Percentiles rank a stretch among this genome's conserved stretches.
These are phyloP conservation scores for Ochropleura plecta DNA, from an alignment of 2,888 invertebrate species.

Conservation along the genomic window DNA sequence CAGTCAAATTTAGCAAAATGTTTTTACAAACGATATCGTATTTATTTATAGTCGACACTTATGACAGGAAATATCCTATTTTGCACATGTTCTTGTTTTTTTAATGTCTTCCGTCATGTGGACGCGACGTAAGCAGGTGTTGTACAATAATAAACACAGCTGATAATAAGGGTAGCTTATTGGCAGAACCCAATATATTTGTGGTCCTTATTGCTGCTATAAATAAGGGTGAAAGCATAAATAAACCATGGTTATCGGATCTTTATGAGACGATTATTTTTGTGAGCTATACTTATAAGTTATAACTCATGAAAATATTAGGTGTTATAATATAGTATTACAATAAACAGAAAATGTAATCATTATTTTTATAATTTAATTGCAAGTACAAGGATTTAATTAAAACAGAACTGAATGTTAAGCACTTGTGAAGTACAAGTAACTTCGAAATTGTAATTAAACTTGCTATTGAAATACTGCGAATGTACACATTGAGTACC, in stretches of 20 bases:
- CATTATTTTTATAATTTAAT: background rate
- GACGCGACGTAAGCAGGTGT: conserved; percentile 49
- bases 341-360: conserved; percentile 4
- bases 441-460: conserved; percentile 27
- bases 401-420: conserved; percentile 19
- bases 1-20: background rate
- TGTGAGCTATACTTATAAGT: background rate
- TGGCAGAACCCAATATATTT: conserved; percentile 26
- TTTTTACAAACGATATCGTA: conserved; percentile 8
- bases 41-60: conserved; percentile 20
- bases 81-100: conserved; percentile 62
- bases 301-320: background rate
- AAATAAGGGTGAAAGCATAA: conserved; percentile 8
- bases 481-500: conserved; percentile 32
- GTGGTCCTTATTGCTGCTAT: conserved; percentile 13
- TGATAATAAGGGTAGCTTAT: conserved; percentile 51
- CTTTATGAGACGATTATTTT: conserved; percentile 1
- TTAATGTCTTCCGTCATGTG: conserved; percentile 57
- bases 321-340: background rate
- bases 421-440: conserved; percentile 22
- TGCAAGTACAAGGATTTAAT: conserved; percentile 5
- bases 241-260: background rate
- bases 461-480: conserved; percentile 15
- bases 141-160: conserved; percentile 62
- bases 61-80: conserved; percentile 59